Evolutionary conservation across 2,113 vertebrate species (phyloP), one percentile per base, ranked within the genome.

Genomic region (Sigmodon hispidus): DNA sequence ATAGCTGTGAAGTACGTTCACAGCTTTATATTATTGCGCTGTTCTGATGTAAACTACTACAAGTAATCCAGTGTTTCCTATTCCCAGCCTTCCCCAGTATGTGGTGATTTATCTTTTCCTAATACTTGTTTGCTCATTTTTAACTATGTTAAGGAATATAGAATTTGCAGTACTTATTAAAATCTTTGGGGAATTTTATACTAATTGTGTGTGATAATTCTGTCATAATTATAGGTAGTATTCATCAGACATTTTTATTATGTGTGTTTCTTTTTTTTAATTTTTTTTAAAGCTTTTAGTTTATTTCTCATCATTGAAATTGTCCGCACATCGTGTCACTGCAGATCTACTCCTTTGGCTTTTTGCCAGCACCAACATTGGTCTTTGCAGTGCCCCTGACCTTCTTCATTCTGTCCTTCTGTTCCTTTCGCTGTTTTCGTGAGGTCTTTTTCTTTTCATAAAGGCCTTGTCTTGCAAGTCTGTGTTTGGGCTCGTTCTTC

Each of bases 161-260:
- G 83, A 92, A 67, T 89, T 83, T 91, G 11, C 59, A 69, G 29
- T 70, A 76, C 43, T 85, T 63, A 83, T 48, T 65, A 91, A 73
- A 75, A 75, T 88, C 81, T 86, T 63, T 65, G 55, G 67, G 43
- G 70, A 24, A 67, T 83, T 97, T 96, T 73, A 93, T 31, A 67
- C 50, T 81, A 83, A 83, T 95, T 84, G 93, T 89, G 90, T 45
- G 79, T 94, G 72, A 57, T 91, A 79, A 95, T 87, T 87, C 36
- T 94, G 76, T 91, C 59, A 70, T 90, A 80, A 75, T 84, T 92
- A 79, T 43, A 87, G 59, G 50, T 95, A 76, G 50, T 92, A 34
- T 89, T 36, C 63, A 52, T 21, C 31, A 90, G 90, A 93, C 65
- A 43, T 90, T 96, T 95, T 88, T 87, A 63, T 67, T 73, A 67